Evolutionary conservation across 2,113 vertebrate genomes (phyloP), one percentile per base, ranked within the genome.

Genomic region (Macroglossus sobrinus): DNA sequence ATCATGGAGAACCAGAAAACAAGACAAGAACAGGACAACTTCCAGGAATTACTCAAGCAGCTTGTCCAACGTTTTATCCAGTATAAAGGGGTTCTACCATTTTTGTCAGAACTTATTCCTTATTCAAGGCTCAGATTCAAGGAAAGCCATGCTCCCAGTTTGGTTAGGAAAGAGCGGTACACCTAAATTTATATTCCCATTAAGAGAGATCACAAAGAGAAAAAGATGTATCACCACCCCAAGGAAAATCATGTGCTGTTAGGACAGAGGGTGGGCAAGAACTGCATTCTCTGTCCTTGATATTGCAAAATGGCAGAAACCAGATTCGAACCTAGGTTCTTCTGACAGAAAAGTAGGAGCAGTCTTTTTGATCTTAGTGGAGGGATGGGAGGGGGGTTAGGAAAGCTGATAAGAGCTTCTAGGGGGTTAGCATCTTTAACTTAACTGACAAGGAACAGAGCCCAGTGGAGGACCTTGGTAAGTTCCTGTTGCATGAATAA

Each of bases 241-340:
- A 19, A 59, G 8, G 28, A 22, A 33, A 80, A 55, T 53, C 72
- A 28, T 1, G 4, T 7, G 10, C 13, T 63, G 5, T 80, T 59
- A 9, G 5, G 57, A 59, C 19, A 26, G 1, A 45, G 6, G 2
- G 5, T 18, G 8, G 12, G 28, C 11, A 38, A 30, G 28, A n/a
- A n/a, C 33, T 7, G 14, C 1, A 13, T 15, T 18, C 43, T 5
- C 0, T 3, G 21, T 8, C 55, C 28, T 14, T 28, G 22, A 57
- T n/a, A 47, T 78, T 75, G 19, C 47, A 35, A 59, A 55, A 2
- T n/a, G 71, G 24, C 57, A 69, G 75, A 68, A 72, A 50, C 50
- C n/a, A 38, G 30, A 84, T 74, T 87, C 0, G 22, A 87, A 84
- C n/a, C 63, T 47, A 95, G 16, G 33, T 40, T 14, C 50, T 63